Conservation (phyloP, 2,888 invertebrate genomes). For the Phorcus lineatus region DNA sequence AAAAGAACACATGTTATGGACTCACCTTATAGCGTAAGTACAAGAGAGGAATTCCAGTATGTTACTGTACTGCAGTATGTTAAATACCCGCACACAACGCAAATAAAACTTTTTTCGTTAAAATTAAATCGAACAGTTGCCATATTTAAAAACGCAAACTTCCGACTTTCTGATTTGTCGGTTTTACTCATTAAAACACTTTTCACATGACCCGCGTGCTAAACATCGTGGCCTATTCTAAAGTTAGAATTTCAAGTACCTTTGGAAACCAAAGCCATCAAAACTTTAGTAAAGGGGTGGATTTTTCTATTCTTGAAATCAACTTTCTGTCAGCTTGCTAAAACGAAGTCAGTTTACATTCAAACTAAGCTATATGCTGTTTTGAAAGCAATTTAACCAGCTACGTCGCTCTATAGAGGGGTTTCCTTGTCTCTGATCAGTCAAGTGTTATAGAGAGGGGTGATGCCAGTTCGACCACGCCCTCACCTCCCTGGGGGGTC, state of each 20-base stretch:
- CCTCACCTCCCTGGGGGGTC: background rate
- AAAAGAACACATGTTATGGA: background rate
- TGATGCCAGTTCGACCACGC: background rate
- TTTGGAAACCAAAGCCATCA: conserved; percentile 2
- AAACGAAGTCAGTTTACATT: conserved; percentile 5
- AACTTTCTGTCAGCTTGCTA: background rate
- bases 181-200: background rate
- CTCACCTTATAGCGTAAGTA: background rate
- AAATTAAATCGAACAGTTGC: conserved; percentile 20
- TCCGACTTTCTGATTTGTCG: conserved; percentile 14
- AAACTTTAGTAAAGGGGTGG: conserved; percentile 12
- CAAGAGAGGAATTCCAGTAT: background rate
- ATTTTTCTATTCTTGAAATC: conserved; percentile 10
- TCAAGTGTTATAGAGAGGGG: conserved; percentile 20
- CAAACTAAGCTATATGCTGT: background rate
- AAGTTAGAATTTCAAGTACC: conserved; percentile 1
- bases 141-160: conserved; percentile 1
- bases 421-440: conserved; percentile 10
- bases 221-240: background rate
- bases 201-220: conserved; percentile 7
- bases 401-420: background rate
- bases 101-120: conserved; percentile 10
- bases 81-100: background rate
- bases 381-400: conserved; percentile 1
- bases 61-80: too few relatives aligned